A percentile compares a stretch with the other conserved stretches of the same genome.
Evolutionary conservation across 2,797 vertebrate species (phyloP).

Genomic region (Dryobates pubescens): DNA sequence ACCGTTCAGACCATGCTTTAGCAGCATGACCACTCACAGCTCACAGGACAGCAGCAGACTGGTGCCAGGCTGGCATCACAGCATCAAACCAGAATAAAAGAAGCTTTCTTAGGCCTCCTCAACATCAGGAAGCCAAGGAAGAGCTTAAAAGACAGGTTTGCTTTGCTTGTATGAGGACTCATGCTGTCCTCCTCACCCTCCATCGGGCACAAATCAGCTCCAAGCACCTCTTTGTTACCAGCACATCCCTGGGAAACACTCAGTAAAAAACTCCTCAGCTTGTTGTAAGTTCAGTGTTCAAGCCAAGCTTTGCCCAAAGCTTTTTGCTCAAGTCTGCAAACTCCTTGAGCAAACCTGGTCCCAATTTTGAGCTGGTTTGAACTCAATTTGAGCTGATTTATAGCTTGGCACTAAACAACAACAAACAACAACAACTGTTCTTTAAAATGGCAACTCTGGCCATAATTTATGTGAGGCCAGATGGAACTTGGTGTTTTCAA

Average conservation of each 20-base stretch:
- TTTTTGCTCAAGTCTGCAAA: background rate
- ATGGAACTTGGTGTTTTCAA: constrained; percentile 35
- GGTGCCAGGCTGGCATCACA: background rate
- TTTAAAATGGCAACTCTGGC: constrained; percentile 30
- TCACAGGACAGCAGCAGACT: background rate
- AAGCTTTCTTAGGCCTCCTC: background rate
- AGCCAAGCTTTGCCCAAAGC: background rate
- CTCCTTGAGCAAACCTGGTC: background rate
- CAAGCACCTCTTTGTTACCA: background rate
- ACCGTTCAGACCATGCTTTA: fast-evolving
- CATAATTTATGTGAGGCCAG: constrained; percentile 5
- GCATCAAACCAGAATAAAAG: background rate
- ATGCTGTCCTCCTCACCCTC: too few species aligned
- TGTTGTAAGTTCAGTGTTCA: background rate
- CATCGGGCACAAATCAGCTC: too few species aligned
- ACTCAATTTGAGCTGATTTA: constrained; percentile 30
- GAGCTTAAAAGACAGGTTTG: background rate
- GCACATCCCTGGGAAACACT: background rate
- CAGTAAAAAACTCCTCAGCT: background rate
- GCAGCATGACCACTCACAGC: background rate
- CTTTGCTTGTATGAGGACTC: background rate
- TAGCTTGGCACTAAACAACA: constrained; percentile 5
- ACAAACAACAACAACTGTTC: constrained; percentile 10
- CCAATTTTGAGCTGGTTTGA: constrained; percentile 13
- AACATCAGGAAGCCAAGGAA: background rate